Percentiles rank a stretch among this genome's conserved stretches.
phyloP scores from a whole-genome alignment of 1,140 invertebrate species.

The Leguminivora glycinivorella region DNA sequence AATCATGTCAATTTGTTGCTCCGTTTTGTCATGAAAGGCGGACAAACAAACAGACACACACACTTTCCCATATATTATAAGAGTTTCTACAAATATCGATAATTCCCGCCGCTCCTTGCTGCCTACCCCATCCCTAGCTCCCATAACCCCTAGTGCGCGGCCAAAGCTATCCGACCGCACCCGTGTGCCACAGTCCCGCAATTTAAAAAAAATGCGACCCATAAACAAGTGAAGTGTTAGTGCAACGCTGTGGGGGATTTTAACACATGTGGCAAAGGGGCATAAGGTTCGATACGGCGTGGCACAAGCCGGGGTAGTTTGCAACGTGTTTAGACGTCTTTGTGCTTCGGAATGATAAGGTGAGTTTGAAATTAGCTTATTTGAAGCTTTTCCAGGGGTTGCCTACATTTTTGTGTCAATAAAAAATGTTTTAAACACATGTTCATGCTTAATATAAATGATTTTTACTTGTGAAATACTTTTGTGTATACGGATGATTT shows the following conservation, averaged over 20 bases:
- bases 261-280: constrained; percentile 70
- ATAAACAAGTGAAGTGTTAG: constrained; percentile 28
- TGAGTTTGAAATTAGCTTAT: constrained; percentile 45
- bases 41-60: too few species aligned
- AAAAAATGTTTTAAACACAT: neutral
- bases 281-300: constrained; percentile 68
- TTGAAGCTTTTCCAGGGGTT: neutral
- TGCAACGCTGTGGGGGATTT: constrained; percentile 37
- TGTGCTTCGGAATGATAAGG: constrained; percentile 68
- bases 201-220: constrained; percentile 30
- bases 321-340: constrained; percentile 43
- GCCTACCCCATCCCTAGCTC: constrained; percentile 42
- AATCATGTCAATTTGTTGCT: too few species aligned
- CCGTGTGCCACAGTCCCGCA: constrained; percentile 38
- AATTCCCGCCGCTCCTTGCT: neutral
- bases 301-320: constrained; percentile 71
- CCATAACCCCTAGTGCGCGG: constrained; percentile 48
- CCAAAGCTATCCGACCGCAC: constrained; percentile 49
- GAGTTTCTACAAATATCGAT: neutral
- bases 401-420: neutral
- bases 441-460: too few species aligned
- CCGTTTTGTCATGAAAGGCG: too few species aligned
- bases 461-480: too few species aligned
- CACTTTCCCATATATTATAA: too few species aligned
- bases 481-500: too few species aligned